Evolutionary conservation across 2,888 invertebrate genomes (phyloP).

Genomic region (Colletes collaris): DNA sequence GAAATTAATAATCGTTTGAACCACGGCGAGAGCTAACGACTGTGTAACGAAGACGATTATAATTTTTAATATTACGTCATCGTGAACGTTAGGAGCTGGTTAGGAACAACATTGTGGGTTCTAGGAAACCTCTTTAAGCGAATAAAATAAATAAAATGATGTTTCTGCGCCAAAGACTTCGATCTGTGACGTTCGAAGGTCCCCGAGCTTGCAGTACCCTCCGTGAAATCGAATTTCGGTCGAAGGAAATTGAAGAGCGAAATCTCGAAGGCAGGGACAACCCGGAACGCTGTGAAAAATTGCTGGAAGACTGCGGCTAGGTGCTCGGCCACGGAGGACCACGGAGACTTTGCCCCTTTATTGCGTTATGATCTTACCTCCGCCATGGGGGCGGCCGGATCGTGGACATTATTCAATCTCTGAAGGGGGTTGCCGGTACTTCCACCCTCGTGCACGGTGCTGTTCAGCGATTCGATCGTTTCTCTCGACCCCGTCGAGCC

Average conservation of each 20-base stretch:
- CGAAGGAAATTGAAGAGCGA: conserved; percentile 63
- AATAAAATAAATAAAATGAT: no score
- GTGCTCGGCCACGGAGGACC: conserved; percentile 7
- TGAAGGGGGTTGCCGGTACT: conserved; percentile 7
- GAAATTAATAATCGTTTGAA: background rate
- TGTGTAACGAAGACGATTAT: background rate
- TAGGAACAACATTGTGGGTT: no score
- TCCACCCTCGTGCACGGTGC: background rate
- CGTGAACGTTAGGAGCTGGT: no score
- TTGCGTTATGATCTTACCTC: conserved; percentile 56
- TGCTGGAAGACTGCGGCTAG: conserved; percentile 41
- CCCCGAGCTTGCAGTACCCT: conserved; percentile 9
- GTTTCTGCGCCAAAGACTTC: no score
- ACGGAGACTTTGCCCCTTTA: conserved; percentile 45
- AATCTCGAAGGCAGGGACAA: conserved; percentile 48
- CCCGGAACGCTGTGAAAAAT: conserved; percentile 42
- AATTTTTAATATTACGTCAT: background rate
- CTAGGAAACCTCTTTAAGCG: no score
- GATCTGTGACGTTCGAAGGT: background rate
- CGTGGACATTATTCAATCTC: conserved; percentile 51
- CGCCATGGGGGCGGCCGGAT: conserved; percentile 18
- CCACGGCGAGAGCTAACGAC: background rate
- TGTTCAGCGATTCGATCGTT: conserved; percentile 1
- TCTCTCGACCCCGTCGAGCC: background rate
- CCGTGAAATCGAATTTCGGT: conserved; percentile 54